phyloP scores from a whole-genome alignment of 2,797 vertebrate genomes.

The Rhinella marina region DNA sequence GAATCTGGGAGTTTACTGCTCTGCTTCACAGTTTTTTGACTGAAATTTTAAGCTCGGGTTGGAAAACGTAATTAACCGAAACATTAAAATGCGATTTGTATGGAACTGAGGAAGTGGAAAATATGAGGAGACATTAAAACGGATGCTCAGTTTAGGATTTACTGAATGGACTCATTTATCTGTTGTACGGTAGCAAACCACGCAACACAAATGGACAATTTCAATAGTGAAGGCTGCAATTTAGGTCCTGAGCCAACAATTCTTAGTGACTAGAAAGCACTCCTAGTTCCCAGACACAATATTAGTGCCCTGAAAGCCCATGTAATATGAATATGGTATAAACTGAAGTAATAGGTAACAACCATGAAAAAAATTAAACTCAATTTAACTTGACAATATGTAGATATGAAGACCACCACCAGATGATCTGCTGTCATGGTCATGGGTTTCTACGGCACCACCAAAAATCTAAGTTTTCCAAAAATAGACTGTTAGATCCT shows the following conservation, averaged over 20 bases:
- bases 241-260: background rate
- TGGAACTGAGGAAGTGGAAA: slow-evolving; percentile 57
- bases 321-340: background rate
- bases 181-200: slow-evolving; percentile 37
- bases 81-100: slow-evolving; percentile 52
- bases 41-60: slow-evolving; percentile 54
- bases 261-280: background rate
- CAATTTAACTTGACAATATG: too few species aligned
- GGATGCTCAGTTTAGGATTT: slow-evolving; percentile 15
- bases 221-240: background rate
- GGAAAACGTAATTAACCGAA: slow-evolving; percentile 57
- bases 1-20: slow-evolving; percentile 46
- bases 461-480: too few species aligned
- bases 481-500: too few species aligned
- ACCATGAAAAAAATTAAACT: too few species aligned
- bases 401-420: too few species aligned
- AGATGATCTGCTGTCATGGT: too few species aligned
- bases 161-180: slow-evolving; percentile 33
- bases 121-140: slow-evolving; percentile 43
- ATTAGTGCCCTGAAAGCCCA: background rate
- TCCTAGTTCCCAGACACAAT: background rate
- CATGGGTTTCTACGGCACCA: too few species aligned
- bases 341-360: background rate
- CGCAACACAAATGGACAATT: slow-evolving; percentile 65
- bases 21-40: slow-evolving; percentile 20